Percentiles rank a stretch among this genome's conserved stretches.
phyloP scores from a whole-genome alignment of 2,888 invertebrate species.

The Mythimna ferrago region DNA sequence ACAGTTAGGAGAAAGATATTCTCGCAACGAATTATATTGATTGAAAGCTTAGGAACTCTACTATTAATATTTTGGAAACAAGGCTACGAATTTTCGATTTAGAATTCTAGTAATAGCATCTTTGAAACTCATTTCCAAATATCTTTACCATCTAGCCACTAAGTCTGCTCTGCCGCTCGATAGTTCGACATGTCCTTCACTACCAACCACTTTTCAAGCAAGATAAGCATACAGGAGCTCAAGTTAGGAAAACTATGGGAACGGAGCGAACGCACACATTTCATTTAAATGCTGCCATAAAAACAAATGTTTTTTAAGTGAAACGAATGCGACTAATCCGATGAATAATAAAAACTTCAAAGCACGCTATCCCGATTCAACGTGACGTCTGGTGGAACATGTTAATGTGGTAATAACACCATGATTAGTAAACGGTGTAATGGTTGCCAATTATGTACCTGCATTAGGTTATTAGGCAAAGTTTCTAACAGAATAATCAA shows the following conservation, averaged over 20 bases:
- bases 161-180: neutral
- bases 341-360: conserved; percentile 48
- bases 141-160: conserved; percentile 17
- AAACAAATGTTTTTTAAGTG: conserved; percentile 46
- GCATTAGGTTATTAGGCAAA: conserved; percentile 68
- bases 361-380: conserved; percentile 39
- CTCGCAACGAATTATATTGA: conserved; percentile 4
- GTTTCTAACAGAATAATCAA: conserved; percentile 72
- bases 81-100: neutral
- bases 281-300: conserved; percentile 31
- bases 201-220: conserved; percentile 15
- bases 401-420: conserved; percentile 45
- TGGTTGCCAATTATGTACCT: conserved; percentile 49
- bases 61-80: neutral
- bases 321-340: conserved; percentile 52
- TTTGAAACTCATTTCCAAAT: conserved; percentile 22
- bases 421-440: conserved; percentile 58
- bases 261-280: conserved; percentile 9
- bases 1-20: neutral
- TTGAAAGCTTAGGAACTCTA: neutral
- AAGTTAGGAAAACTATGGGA: conserved; percentile 32
- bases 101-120: conserved; percentile 8
- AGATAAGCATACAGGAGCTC: conserved; percentile 20
- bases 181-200: conserved; percentile 35
- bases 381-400: conserved; percentile 40